Percentiles rank a stretch among this genome's conserved stretches.
These are phyloP conservation scores for Dicyrtomina minuta DNA, from an alignment of 2,888 invertebrate species.

Conservation along the genomic window DNA sequence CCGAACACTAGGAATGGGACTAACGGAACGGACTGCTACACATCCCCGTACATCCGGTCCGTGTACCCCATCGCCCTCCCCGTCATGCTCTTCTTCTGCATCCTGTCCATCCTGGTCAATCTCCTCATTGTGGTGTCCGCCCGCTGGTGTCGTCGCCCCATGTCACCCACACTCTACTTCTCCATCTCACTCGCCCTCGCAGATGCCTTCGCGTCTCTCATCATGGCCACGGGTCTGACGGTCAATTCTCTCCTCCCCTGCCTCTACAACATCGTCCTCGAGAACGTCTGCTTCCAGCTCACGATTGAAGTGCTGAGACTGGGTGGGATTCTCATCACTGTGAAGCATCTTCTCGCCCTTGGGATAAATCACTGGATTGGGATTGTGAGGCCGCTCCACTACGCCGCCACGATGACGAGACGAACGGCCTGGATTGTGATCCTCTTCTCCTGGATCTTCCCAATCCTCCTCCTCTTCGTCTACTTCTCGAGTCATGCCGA, in stretches of 20 bases:
- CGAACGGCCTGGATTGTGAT: slow-evolving; percentile 60
- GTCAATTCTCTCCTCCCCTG: slow-evolving; percentile 62
- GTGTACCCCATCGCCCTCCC: slow-evolving; percentile 47
- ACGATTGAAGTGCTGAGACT: slow-evolving; percentile 58
- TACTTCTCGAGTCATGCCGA: slow-evolving; percentile 61
- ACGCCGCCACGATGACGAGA: slow-evolving; percentile 64
- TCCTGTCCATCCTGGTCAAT: slow-evolving; percentile 62
- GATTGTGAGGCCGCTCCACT: slow-evolving; percentile 65
- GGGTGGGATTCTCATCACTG: slow-evolving; percentile 60
- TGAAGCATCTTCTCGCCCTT: slow-evolving; percentile 65
- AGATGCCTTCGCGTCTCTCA: slow-evolving; percentile 62
- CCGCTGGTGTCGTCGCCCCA: slow-evolving; percentile 62
- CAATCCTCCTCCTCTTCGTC: slow-evolving; percentile 60
- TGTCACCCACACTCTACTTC: slow-evolving; percentile 63
- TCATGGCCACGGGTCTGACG: slow-evolving; percentile 61
- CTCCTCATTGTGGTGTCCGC: slow-evolving; percentile 61
- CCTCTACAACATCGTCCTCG: slow-evolving; percentile 53
- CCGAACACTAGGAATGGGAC: slow-evolving; percentile 28
- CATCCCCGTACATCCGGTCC: not conserved
- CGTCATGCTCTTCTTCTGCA: slow-evolving; percentile 59
- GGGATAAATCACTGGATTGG: slow-evolving; percentile 70
- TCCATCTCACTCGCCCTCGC: slow-evolving; percentile 64
- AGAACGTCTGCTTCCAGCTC: slow-evolving; percentile 53
- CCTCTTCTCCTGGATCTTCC: slow-evolving; percentile 63
- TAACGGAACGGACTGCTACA: slow-evolving; percentile 3